These are phyloP conservation scores for Oceanodroma tethys DNA, from an alignment of 2,113 vertebrate species.

Conservation along the genomic window DNA sequence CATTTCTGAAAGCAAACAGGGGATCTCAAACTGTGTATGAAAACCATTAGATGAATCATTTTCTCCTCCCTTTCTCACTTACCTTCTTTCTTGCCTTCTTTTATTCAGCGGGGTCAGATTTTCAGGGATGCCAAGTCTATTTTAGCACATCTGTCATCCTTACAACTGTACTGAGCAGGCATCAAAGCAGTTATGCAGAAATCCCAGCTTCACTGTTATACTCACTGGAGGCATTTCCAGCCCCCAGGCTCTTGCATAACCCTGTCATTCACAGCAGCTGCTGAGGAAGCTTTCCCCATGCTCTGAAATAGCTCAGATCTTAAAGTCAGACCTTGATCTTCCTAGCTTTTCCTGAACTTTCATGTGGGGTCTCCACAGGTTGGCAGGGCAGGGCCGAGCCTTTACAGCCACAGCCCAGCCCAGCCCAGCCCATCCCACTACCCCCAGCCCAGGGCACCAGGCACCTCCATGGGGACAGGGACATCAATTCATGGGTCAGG, in stretches of 20 bases:
- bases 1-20: background rate
- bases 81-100: background rate
- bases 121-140: background rate
- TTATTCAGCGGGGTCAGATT: background rate
- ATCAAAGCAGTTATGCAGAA: constrained; percentile 2
- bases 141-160: background rate
- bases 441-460: background rate
- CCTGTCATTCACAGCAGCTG: background rate
- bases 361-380: background rate
- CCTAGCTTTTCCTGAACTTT: background rate
- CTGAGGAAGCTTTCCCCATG: background rate
- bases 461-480: background rate
- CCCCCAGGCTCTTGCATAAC: background rate
- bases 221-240: background rate
- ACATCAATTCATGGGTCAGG: background rate
- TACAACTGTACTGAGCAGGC: background rate
- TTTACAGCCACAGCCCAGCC: background rate
- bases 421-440: background rate
- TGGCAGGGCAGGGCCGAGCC: background rate
- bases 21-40: background rate
- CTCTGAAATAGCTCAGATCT: background rate
- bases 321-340: background rate
- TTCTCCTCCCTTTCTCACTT: background rate
- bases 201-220: background rate
- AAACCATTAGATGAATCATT: background rate